These are phyloP conservation scores for Saccostrea glomerata DNA, from an alignment of 1,140 invertebrate species.

Conservation along the genomic window DNA sequence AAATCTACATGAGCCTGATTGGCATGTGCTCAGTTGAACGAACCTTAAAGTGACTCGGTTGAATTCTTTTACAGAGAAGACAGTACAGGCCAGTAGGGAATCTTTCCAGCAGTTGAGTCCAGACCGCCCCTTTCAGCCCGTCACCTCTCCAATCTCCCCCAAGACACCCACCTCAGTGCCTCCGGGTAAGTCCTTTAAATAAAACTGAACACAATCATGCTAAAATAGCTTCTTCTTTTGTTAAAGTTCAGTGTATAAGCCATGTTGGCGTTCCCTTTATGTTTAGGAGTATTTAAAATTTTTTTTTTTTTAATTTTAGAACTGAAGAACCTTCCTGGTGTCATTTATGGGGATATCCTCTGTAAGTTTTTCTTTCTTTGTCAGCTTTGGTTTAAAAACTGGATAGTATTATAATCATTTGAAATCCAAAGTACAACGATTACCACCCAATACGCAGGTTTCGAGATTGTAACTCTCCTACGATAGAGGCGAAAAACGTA, in stretches of 20 bases:
- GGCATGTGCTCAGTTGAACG: background rate
- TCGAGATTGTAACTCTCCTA: no score
- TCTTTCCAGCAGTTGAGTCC: conserved; percentile 44
- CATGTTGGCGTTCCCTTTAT: background rate
- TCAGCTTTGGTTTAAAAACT: background rate
- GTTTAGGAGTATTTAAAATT: background rate
- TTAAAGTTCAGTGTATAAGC: background rate
- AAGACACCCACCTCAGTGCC: conserved; percentile 8
- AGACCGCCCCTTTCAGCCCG: conserved; percentile 46
- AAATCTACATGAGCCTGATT: no score
- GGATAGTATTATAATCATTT: no score
- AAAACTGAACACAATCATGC: background rate
- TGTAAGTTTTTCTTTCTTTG: conserved; percentile 30
- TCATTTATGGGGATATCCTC: conserved; percentile 42
- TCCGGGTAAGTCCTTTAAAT: background rate
- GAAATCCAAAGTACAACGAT: no score
- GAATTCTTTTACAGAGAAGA: conserved; percentile 33
- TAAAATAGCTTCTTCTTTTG: background rate
- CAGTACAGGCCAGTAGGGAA: background rate
- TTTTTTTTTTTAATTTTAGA: conserved; percentile 22
- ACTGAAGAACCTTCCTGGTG: conserved; percentile 37
- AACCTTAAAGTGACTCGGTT: background rate
- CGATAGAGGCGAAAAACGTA: no score
- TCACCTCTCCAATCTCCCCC: conserved; percentile 43
- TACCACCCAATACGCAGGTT: no score